These are phyloP conservation scores for Acyrthosiphon pisum DNA, from an alignment of 1,140 invertebrate genomes.

Conservation along the genomic window DNA sequence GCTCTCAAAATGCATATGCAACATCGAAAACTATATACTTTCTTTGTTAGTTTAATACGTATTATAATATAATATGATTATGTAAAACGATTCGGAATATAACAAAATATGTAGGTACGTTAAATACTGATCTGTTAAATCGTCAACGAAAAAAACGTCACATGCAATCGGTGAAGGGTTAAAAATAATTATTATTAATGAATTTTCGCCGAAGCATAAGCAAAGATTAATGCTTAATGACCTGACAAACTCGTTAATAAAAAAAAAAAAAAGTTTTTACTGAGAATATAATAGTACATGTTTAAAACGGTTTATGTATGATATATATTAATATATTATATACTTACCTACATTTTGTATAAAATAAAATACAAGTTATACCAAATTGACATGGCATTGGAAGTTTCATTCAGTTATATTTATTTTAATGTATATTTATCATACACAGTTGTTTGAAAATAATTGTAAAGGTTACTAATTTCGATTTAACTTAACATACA, in stretches of 20 bases:
- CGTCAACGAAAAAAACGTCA: not conserved
- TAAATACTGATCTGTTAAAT: not conserved
- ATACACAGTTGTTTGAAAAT: too few species aligned
- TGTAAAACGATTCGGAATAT: not conserved
- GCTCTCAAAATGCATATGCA: not conserved
- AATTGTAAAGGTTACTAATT: not conserved
- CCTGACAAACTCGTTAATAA: not conserved
- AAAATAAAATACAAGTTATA: not conserved
- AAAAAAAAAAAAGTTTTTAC: not conserved
- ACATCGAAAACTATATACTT: not conserved
- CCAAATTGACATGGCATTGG: not conserved
- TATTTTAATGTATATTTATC: not conserved
- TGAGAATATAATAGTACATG: not conserved
- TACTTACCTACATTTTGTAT: not conserved
- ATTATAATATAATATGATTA: not conserved
- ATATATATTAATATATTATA: not conserved
- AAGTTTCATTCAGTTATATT: not conserved
- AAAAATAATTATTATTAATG: conserved; percentile 29
- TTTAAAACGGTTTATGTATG: not conserved
- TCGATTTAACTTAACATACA: not conserved
- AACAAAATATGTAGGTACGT: not conserved
- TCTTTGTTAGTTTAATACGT: not conserved
- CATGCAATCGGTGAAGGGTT: not conserved
- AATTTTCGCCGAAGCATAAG: not conserved
- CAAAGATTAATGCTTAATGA: not conserved